Base-by-base conservation (phyloP, 2,888 invertebrate genomes). In the Creontiades dilutus region DNA sequence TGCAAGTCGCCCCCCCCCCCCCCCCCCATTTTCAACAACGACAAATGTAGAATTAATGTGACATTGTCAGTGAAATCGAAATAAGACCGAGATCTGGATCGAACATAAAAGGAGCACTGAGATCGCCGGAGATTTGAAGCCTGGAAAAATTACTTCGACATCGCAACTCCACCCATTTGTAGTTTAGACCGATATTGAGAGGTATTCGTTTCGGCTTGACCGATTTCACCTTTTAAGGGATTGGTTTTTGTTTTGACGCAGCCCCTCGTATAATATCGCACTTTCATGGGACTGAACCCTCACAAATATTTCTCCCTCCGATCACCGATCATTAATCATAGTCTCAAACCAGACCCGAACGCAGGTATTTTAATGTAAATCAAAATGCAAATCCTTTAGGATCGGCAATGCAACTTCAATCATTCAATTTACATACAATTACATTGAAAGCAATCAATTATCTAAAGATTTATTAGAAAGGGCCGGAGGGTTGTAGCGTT, bases 391-490 rank as follows among this genome's bases (percentile, higher is more conserved):
- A 85, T 85, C 19, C 48, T 82, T 11, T 82, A 27, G 86, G 61
- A 75, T 47, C 46, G 55, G 68, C 68, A 75, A 16, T 23, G 19
- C 27, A 19, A 23, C 68, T 76, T 76, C 86, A 57, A 86, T 86
- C 68, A 86, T 86, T 76, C 86, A 86, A 86, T 86, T 86, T 86
- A 47, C 86, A 86, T 86, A 86, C 68, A 86, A 86, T 86, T 76
- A 86, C 75, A 86, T 46, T 48, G 86, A 86, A 86, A 68, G 76
- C 86, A 86, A 86, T 86, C 86, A 86, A 86, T 86, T 86, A 86
- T 46, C 68, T 55, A 16, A 11, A 68, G 86, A 86, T 86, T 86
- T 86, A 86, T 75, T 46, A 46, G 68, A 76, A 19, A 82, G 46
- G 86, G 46, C 86, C 55, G 37, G 57, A 68, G 76, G 86, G 75